A percentile compares a stretch with the other conserved stretches of the same genome.
phyloP scores from a whole-genome alignment of 2,797 vertebrate species.

The Sebastes taczanowskii region DNA sequence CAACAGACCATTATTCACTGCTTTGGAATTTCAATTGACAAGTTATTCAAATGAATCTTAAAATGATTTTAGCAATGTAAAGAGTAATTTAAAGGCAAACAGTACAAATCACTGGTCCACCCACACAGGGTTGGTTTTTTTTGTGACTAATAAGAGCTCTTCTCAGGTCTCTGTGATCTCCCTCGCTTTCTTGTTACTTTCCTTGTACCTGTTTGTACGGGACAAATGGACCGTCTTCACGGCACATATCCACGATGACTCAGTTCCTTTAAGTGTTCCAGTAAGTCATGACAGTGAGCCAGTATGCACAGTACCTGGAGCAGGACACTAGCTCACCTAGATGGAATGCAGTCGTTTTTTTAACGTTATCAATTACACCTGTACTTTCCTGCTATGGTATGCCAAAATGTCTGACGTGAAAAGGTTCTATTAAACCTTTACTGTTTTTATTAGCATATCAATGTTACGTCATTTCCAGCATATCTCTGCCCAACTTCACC shows the following conservation, averaged over 20 bases:
- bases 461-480: not conserved
- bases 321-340: not conserved
- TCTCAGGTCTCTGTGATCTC: not conserved
- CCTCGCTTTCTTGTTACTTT: not conserved
- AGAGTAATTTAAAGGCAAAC: not conserved
- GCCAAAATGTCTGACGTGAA: not conserved
- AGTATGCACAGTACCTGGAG: not conserved
- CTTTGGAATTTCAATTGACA: conserved; percentile 31
- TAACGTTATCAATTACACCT: not conserved
- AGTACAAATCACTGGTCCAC: not conserved
- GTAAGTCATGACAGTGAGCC: not conserved
- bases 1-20: conserved; percentile 8
- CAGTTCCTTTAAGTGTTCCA: not conserved
- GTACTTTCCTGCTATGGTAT: not conserved
- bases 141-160: not conserved
- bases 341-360: not conserved
- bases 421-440: not conserved
- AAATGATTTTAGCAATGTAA: not conserved
- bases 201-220: not conserved
- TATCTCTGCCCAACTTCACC: not conserved
- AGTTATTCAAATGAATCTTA: not conserved
- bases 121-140: not conserved
- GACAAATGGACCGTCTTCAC: not conserved
- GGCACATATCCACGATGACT: not conserved
- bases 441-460: not conserved